Conservation (phyloP, 2,113 vertebrate species). For the Phylloscopus trochilus region DNA sequence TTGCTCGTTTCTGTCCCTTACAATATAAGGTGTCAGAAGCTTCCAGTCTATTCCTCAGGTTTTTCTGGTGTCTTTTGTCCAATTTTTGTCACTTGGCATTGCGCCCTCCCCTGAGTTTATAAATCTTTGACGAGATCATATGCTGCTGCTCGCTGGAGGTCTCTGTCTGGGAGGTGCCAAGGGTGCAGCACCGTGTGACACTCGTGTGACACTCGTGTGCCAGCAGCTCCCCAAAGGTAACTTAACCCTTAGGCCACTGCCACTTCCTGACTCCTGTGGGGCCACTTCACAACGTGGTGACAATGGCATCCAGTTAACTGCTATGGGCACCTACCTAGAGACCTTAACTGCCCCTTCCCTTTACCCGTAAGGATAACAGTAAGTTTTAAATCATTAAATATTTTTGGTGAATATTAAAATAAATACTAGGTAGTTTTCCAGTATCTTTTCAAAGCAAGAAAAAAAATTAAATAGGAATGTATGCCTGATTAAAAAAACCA, state of each 20-base stretch:
- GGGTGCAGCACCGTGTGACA: neutral
- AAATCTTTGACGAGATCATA: neutral
- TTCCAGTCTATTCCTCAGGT: neutral
- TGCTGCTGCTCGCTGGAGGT: neutral
- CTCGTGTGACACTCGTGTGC: fast-evolving
- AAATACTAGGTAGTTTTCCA: neutral
- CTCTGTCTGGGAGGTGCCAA: neutral
- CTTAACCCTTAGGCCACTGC: neutral
- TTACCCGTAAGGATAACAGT: neutral
- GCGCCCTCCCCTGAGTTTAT: neutral
- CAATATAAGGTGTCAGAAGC: neutral
- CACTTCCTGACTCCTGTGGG: neutral
- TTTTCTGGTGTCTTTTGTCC: neutral
- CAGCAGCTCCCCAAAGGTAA: neutral
- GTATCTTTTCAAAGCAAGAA: neutral
- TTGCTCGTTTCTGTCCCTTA: neutral
- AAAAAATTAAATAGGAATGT: neutral
- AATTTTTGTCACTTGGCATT: neutral
- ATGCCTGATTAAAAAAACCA: neutral
- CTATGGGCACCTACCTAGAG: fast-evolving
- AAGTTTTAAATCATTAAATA: neutral
- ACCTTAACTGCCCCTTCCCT: neutral
- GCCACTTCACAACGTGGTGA: neutral
- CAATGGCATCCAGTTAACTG: neutral
- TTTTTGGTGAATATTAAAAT: neutral